Conservation (phyloP, 2,113 vertebrate species). For the Dasyprocta punctata region DNA sequence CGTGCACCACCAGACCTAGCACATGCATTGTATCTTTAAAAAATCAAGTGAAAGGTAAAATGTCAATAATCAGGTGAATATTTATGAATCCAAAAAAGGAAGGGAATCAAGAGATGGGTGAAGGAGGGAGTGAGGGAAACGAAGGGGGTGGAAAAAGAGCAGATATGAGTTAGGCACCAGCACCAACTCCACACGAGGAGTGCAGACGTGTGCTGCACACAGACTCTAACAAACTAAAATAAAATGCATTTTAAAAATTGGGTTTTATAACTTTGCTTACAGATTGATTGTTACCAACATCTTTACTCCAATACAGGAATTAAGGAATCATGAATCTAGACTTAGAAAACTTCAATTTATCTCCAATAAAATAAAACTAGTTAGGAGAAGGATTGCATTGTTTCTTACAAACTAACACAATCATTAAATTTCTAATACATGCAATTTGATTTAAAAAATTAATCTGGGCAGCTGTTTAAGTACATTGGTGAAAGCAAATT, state of each 20-base stretch:
- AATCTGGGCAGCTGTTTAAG: constrained; percentile 7
- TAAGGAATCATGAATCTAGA: background rate
- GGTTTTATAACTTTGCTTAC: background rate
- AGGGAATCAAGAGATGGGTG: background rate
- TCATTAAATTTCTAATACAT: background rate
- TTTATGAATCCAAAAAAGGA: background rate
- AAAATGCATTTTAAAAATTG: background rate
- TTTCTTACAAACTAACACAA: constrained; percentile 35
- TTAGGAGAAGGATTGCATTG: background rate
- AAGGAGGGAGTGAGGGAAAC: background rate
- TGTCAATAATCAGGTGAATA: background rate
- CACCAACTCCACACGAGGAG: background rate
- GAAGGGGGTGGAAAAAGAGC: background rate
- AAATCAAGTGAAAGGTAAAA: background rate
- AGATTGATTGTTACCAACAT: background rate
- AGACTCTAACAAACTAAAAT: background rate
- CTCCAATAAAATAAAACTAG: background rate
- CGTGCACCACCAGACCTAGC: background rate
- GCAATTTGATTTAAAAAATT: background rate
- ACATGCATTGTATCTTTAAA: background rate
- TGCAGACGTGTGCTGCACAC: background rate
- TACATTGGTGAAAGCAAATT: constrained; percentile 24
- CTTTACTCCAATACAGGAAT: background rate
- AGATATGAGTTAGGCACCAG: fast-evolving
- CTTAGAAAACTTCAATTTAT: background rate